Evolutionary conservation across 2,888 invertebrate species (phyloP).

Genomic region (Brenthis daphne): DNA sequence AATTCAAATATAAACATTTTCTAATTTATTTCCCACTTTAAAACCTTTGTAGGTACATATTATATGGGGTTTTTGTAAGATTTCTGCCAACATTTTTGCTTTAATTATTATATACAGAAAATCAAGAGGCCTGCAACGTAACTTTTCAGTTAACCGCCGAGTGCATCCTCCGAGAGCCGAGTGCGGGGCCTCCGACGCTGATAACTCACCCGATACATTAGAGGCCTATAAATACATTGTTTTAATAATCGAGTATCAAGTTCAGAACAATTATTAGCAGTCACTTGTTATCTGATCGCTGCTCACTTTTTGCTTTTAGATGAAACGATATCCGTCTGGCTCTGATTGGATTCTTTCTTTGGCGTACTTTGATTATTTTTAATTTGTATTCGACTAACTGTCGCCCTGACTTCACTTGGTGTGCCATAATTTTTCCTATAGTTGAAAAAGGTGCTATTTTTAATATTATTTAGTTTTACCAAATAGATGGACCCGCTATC

Average conservation of each 20-base stretch:
- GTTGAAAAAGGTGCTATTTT: neutral
- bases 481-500: no score
- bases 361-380: constrained; percentile 17
- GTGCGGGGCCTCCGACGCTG: neutral
- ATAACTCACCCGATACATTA: constrained; percentile 2
- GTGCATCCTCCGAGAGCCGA: neutral
- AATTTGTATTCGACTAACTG: constrained; percentile 5
- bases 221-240: constrained; percentile 18
- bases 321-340: constrained; percentile 16
- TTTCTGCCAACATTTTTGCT: no score
- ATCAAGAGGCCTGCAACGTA: neutral
- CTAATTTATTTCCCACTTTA: no score
- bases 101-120: no score
- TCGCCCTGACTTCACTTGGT: neutral
- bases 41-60: no score
- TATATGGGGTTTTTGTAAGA: no score
- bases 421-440: neutral
- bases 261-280: constrained; percentile 26
- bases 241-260: constrained; percentile 5
- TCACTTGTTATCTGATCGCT: constrained; percentile 32
- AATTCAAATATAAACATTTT: no score
- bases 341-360: constrained; percentile 14
- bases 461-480: no score
- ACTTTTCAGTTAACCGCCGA: neutral
- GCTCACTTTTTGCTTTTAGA: constrained; percentile 4